phyloP scores from a whole-genome alignment of 2,888 invertebrate genomes.

The Tinea pellionella region DNA sequence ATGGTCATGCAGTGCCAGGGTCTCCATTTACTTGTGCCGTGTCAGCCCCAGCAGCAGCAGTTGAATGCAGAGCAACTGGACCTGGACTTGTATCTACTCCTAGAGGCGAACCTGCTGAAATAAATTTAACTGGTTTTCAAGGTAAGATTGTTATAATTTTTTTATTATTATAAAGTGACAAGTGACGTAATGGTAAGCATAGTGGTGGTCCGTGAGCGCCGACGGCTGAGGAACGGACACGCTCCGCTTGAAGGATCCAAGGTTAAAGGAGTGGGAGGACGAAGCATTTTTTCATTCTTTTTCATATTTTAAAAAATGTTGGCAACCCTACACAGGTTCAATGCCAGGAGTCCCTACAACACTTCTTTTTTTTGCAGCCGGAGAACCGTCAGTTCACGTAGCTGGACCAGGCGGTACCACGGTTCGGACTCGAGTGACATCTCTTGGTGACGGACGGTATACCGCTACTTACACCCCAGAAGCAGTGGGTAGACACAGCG shows the following conservation, averaged over 20 bases:
- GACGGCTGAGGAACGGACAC: too few relatives aligned
- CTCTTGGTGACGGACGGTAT: conserved; percentile 75
- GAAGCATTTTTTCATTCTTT: too few relatives aligned
- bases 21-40: conserved; percentile 96
- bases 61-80: conserved; percentile 53
- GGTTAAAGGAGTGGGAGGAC: too few relatives aligned
- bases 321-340: too few relatives aligned
- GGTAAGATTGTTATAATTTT: conserved; percentile 28
- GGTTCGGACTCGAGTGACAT: conserved; percentile 77
- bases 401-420: conserved; percentile 87
- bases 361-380: conserved; percentile 36
- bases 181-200: too few relatives aligned
- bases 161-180: neutral
- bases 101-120: conserved; percentile 48
- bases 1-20: conserved; percentile 83
- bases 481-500: conserved; percentile 88
- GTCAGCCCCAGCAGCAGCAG: conserved; percentile 50
- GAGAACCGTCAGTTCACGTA: conserved; percentile 78
- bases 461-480: conserved; percentile 84
- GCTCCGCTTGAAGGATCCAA: too few relatives aligned
- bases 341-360: neutral
- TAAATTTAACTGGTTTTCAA: conserved; percentile 56
- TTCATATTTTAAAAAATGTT: too few relatives aligned
- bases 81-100: conserved; percentile 51
- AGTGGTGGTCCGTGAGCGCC: too few relatives aligned